Evolutionary conservation across 2,888 invertebrate genomes (phyloP).

Genomic region (Dromius quadrimaculatus): DNA sequence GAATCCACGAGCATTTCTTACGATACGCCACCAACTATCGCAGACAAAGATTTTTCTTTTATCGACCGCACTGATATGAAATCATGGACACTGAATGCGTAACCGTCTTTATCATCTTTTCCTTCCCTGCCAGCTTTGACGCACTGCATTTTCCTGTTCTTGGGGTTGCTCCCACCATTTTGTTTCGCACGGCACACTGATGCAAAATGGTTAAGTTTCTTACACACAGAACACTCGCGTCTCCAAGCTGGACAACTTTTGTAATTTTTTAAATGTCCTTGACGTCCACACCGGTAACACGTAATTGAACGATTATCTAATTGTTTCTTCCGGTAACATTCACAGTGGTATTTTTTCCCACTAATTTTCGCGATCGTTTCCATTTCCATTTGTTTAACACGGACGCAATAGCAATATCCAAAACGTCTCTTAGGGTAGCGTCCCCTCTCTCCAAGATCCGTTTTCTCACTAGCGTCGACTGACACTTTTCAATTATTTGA

Average conservation of each 20-base stretch:
- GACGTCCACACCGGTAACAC: background rate
- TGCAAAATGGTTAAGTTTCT: background rate
- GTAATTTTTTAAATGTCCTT: background rate
- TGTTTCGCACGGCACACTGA: background rate
- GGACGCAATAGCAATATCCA: background rate
- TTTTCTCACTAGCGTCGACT: background rate
- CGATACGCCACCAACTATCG: background rate
- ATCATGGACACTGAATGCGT: background rate
- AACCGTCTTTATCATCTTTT: background rate
- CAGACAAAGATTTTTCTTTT: background rate
- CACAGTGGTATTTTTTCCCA: no score
- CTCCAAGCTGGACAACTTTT: background rate
- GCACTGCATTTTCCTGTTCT: background rate
- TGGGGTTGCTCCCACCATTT: background rate
- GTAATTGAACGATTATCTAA: no score
- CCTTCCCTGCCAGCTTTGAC: background rate
- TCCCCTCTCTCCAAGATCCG: background rate
- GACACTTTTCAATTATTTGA: background rate
- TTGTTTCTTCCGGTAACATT: no score
- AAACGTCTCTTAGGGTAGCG: background rate
- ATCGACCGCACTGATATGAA: background rate
- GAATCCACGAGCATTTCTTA: background rate
- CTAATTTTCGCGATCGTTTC: background rate
- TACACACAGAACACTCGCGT: background rate
- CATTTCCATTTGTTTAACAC: background rate